Evolutionary conservation across 2,888 invertebrate genomes (phyloP).

Genomic region (Cantharis flavilabris): DNA sequence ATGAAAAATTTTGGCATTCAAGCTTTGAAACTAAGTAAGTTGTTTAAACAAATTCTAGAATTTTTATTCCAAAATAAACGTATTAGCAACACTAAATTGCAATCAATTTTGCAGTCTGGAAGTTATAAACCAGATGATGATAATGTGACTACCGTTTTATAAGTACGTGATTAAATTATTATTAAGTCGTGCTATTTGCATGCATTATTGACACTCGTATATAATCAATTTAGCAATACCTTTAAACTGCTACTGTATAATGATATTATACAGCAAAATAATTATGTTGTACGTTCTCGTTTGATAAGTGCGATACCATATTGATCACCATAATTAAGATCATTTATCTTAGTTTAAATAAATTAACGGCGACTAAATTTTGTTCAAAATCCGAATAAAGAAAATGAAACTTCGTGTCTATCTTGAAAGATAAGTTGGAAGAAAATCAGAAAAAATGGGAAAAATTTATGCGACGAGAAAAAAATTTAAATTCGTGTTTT

Average conservation of each 20-base stretch:
- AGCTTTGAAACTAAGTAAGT: too few relatives aligned
- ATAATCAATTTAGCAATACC: constrained; percentile 14
- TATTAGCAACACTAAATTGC: neutral
- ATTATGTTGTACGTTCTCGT: neutral
- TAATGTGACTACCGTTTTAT: neutral
- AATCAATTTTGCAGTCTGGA: neutral
- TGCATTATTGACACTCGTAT: constrained; percentile 13
- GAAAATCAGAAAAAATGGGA: neutral
- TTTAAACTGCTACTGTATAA: constrained; percentile 12
- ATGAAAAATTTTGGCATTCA: too few relatives aligned
- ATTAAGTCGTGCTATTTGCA: constrained; percentile 1
- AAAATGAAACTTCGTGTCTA: neutral
- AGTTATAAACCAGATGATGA: neutral
- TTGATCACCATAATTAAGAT: constrained; percentile 24
- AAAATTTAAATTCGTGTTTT: neutral
- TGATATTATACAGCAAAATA: neutral
- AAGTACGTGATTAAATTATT: neutral
- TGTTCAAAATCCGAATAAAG: neutral
- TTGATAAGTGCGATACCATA: constrained; percentile 3
- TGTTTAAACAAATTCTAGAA: too few relatives aligned
- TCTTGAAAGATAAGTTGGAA: neutral
- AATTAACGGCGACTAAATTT: constrained; percentile 8
- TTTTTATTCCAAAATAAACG: too few relatives aligned
- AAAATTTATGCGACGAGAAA: neutral
- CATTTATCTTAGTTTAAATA: constrained; percentile 14